These are phyloP conservation scores for Coenobita brevimanus DNA, from an alignment of 1,140 invertebrate species.

Conservation along the genomic window DNA sequence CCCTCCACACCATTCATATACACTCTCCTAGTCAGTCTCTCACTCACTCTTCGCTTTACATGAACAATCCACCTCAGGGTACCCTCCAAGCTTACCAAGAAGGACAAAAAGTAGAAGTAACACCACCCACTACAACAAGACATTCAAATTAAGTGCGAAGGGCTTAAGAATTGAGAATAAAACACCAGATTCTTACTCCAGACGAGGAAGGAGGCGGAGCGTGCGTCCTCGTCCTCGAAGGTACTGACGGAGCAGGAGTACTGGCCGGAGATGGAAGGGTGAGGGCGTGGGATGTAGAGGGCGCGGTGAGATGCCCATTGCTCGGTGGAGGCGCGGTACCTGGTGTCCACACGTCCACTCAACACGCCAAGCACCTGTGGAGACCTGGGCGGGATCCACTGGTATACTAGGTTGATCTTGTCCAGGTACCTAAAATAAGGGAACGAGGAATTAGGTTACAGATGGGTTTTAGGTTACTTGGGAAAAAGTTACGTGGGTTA, in stretches of 20 bases:
- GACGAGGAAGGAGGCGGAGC: conserved; percentile 8
- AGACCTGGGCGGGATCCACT: conserved; percentile 20
- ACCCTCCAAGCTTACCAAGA: too few species aligned
- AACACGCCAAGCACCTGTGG: conserved; percentile 21
- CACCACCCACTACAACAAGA: too few species aligned
- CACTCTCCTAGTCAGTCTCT: too few species aligned
- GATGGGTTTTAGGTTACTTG: not conserved
- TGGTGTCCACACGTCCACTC: not conserved
- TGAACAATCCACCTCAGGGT: too few species aligned
- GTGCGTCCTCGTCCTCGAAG: conserved; percentile 14
- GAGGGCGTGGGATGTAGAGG: not conserved
- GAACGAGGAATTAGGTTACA: not conserved
- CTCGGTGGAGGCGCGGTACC: not conserved
- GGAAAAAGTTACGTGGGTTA: not conserved
- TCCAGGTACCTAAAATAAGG: conserved; percentile 19
- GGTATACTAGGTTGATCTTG: conserved; percentile 15
- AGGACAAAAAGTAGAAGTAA: too few species aligned
- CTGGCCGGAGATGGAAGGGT: conserved; percentile 13
- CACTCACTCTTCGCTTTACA: too few species aligned
- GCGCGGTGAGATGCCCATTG: conserved; percentile 17
- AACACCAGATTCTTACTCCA: conserved; percentile 16
- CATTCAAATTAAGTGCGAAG: too few species aligned
- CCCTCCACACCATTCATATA: too few species aligned
- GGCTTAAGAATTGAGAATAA: too few species aligned
- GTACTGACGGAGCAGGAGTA: conserved; percentile 40